These are phyloP conservation scores for Pelusios castaneus DNA, from an alignment of 2,113 vertebrate species.

Conservation along the genomic window DNA sequence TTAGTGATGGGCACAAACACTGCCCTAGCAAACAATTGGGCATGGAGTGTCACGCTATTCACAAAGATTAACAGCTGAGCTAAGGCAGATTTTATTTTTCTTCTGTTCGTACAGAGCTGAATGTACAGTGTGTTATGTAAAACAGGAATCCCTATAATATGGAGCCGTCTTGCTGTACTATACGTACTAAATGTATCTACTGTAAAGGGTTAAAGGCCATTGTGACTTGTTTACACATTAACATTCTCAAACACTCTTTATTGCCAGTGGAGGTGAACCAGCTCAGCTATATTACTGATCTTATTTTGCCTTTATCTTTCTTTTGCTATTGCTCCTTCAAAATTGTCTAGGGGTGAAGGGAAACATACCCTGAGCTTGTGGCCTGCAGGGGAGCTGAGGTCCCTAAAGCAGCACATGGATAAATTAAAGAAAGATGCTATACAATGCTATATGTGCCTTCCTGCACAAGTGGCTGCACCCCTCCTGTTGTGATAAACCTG, in stretches of 20 bases:
- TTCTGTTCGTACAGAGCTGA: neutral
- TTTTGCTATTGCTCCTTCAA: slow-evolving; percentile 31
- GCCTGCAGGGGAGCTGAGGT: slow-evolving; percentile 65
- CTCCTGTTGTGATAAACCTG: slow-evolving; percentile 23
- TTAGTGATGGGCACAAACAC: too few species aligned
- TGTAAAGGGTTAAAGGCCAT: neutral
- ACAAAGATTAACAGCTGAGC: neutral
- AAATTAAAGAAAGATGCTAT: slow-evolving; percentile 46
- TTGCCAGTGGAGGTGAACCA: neutral
- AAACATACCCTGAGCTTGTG: slow-evolving; percentile 50
- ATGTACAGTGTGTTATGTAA: neutral
- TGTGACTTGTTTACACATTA: neutral
- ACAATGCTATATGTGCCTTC: slow-evolving; percentile 40
- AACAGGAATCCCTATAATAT: neutral
- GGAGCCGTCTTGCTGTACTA: neutral
- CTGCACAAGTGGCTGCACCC: slow-evolving; percentile 28
- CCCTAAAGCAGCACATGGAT: slow-evolving; percentile 58
- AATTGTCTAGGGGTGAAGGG: slow-evolving; percentile 50
- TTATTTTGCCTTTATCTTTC: slow-evolving; percentile 60
- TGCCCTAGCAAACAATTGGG: too few species aligned
- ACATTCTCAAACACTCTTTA: neutral
- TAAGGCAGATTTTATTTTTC: neutral
- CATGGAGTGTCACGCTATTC: neutral
- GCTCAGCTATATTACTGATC: slow-evolving; percentile 7
- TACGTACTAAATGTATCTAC: neutral